Evolutionary conservation across 1,140 invertebrate species (phyloP), one percentile per base, ranked within the genome.

Genomic region (Goniozus legneri): DNA sequence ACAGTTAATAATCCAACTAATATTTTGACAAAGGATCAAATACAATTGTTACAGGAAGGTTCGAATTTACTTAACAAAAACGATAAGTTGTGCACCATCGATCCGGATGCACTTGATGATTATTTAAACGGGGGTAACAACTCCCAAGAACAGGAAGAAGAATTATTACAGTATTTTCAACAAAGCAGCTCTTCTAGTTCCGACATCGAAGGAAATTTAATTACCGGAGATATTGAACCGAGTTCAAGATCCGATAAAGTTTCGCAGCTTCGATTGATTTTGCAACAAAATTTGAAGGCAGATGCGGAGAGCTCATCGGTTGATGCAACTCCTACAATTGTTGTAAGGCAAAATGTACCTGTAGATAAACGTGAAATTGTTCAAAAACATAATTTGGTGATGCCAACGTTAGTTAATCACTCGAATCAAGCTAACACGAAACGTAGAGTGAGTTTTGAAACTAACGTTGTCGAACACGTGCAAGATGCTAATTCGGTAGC

Each of bases 111-210:
- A 30, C 69, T 91, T 30, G 85, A 88, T 60, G 86, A 89, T 70
- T 89, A 89, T 67, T 77, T 89, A 54, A 81, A 82, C 51, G 83
- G 84, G 30, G 81, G 85, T 33, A 83, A 82, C 52, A 89, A 87
- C 69, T 87, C 86, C 33, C 85, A 89, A 62, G 87, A 89, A 56
- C 85, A 85, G 57, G 88, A 90, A 60, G 85, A 87, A 60, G 87
- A 90, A 71, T 64, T 90, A 50, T 71, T 89, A 58, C 84, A 87
- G 71, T 89, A 89, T 74, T 88, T 89, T 71, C 84, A 85, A 56
- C 80, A 84, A 50, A 73, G 64, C 33, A 76, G 64, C 42, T 71
- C 69, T 7, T 71, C 67, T 6, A 73, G 64, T 45, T 75, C 70
- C 0, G 71, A 73, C 21, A 43, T 62, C n/a, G 71, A 72, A 21